Percentiles rank a stretch among this genome's conserved stretches.
These are phyloP conservation scores for Lingula anatina DNA, from an alignment of 2,888 invertebrate species.

Conservation along the genomic window DNA sequence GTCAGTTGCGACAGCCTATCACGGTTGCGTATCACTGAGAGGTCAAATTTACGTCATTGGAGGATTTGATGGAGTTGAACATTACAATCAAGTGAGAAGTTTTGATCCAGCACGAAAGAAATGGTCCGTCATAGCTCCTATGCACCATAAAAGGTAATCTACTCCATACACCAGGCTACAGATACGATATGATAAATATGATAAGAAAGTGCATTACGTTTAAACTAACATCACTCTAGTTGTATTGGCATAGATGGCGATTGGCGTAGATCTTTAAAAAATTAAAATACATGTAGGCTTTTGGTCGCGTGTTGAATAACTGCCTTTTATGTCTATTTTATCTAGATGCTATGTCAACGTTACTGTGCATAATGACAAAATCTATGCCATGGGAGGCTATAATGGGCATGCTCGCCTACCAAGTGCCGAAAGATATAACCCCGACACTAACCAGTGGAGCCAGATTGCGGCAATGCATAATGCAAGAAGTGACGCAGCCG, in stretches of 20 bases:
- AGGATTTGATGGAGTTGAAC: conserved; percentile 54
- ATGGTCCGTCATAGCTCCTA: conserved; percentile 53
- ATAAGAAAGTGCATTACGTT: too few relatives aligned
- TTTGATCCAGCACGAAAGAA: conserved; percentile 40
- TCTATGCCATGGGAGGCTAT: conserved; percentile 53
- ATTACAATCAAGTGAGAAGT: conserved; percentile 50
- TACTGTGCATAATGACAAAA: conserved; percentile 32
- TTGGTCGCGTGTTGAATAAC: too few relatives aligned
- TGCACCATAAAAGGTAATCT: conserved; percentile 53
- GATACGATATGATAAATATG: too few relatives aligned
- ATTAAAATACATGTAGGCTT: too few relatives aligned
- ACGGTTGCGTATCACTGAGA: too few relatives aligned
- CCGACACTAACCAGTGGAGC: conserved; percentile 73
- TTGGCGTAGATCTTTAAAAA: too few relatives aligned
- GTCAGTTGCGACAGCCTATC: too few relatives aligned
- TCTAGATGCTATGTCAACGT: conserved; percentile 66
- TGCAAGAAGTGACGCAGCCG: conserved; percentile 73
- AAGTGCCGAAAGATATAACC: conserved; percentile 80
- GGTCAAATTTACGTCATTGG: too few relatives aligned
- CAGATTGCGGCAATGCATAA: conserved; percentile 75
- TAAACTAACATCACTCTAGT: too few relatives aligned
- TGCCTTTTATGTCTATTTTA: too few relatives aligned
- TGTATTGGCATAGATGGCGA: too few relatives aligned
- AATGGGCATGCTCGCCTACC: conserved; percentile 71
- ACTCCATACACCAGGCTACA: too few relatives aligned